Conservation (phyloP, 1,140 invertebrate species). For the Nephila pilipes region DNA sequence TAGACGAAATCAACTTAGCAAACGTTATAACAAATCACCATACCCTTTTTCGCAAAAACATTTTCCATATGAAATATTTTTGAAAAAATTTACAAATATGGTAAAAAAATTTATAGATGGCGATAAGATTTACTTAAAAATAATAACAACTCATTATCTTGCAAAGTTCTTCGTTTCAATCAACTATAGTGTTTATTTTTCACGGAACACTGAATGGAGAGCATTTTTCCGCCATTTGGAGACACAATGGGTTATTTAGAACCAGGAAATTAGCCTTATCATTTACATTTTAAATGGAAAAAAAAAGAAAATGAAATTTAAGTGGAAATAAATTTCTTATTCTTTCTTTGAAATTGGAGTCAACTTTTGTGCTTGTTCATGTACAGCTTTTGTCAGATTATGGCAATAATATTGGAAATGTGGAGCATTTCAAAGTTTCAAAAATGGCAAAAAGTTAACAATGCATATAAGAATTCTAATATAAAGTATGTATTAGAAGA, state of each 20-base stretch:
- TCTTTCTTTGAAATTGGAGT: not conserved
- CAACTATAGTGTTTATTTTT: not conserved
- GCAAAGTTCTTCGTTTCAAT: not conserved
- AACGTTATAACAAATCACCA: too few relatives aligned
- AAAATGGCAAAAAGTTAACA: not conserved
- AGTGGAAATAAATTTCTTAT: not conserved
- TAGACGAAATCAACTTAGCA: too few relatives aligned
- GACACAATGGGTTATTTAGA: conserved; percentile 9
- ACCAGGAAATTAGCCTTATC: not conserved
- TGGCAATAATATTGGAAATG: not conserved
- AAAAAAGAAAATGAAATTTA: not conserved
- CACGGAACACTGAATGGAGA: not conserved
- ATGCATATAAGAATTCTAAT: not conserved
- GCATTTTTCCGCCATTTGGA: conserved; percentile 3
- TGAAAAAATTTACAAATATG: too few relatives aligned
- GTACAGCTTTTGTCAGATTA: not conserved
- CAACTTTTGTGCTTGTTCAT: not conserved
- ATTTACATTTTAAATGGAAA: not conserved
- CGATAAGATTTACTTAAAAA: not conserved
- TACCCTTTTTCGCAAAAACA: too few relatives aligned
- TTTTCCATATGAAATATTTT: too few relatives aligned
- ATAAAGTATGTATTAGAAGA: too few relatives aligned
- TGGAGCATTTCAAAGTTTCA: not conserved
- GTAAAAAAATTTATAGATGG: too few relatives aligned
- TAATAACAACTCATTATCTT: not conserved